Percentiles rank a stretch among this genome's conserved stretches.
Conservation (phyloP, 2,113 vertebrate genomes). For the Tretioscincus oriximinensis region DNA sequence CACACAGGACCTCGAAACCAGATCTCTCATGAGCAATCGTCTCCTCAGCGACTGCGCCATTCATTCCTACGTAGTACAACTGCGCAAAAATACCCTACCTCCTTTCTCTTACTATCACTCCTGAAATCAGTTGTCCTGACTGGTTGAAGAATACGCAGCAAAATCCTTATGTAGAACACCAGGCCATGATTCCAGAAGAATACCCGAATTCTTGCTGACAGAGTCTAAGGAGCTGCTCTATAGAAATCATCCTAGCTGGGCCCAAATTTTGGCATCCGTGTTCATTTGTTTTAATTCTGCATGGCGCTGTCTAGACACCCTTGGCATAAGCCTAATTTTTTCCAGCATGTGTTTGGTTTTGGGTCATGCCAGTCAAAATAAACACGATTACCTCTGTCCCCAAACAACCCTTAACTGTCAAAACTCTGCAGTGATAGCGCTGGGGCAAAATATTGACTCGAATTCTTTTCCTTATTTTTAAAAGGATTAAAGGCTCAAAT, state of each 20-base stretch:
- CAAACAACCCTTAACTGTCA: slow-evolving; percentile 16
- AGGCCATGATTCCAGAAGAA: background rate
- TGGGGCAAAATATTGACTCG: slow-evolving; percentile 1
- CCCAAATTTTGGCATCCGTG: background rate
- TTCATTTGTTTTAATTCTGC: background rate
- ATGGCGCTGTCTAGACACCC: slow-evolving; percentile 9
- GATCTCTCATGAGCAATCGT: too few species aligned
- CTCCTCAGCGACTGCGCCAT: too few species aligned
- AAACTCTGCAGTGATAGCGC: background rate
- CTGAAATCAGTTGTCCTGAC: too few species aligned
- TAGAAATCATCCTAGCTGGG: background rate
- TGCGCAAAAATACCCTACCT: too few species aligned
- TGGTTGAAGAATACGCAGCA: too few species aligned
- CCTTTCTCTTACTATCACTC: too few species aligned
- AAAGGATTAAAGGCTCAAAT: slow-evolving; percentile 14
- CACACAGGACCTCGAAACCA: too few species aligned
- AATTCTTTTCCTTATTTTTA: background rate
- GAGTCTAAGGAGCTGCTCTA: background rate
- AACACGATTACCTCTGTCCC: slow-evolving; percentile 13
- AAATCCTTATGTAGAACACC: too few species aligned
- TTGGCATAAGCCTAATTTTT: background rate
- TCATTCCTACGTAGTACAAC: background rate
- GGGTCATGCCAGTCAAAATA: slow-evolving; percentile 13
- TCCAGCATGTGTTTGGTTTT: background rate
- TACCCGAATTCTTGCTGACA: background rate